Conservation (phyloP, 2,888 invertebrate species). For the Amphipyra berbera region DNA sequence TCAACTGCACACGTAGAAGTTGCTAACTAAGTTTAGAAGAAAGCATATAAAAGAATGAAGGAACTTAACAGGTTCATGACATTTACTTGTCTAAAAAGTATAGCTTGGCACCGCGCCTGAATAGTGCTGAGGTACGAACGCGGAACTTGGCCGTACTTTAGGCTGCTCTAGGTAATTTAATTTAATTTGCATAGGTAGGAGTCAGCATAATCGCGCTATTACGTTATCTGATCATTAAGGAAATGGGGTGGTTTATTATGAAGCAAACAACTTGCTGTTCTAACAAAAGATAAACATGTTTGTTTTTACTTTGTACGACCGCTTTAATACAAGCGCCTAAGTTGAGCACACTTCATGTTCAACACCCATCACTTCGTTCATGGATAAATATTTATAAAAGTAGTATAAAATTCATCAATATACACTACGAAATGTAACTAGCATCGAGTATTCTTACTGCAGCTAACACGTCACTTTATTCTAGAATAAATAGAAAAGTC, state of each 20-base stretch:
- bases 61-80: constrained; percentile 31
- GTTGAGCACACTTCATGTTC: no score
- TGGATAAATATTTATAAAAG: no score
- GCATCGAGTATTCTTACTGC: no score
- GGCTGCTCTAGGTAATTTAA: constrained; percentile 31
- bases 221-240: constrained; percentile 16
- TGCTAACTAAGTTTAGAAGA: constrained; percentile 33
- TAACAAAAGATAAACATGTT: not conserved
- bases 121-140: constrained; percentile 18
- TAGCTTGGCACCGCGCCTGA: constrained; percentile 46
- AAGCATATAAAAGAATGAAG: constrained; percentile 23
- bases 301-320: not conserved
- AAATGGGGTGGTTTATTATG: constrained; percentile 16
- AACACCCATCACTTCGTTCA: no score
- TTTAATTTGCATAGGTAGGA: constrained; percentile 35
- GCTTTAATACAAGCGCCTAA: no score
- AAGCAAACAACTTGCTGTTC: not conserved
- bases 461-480: no score
- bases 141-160: constrained; percentile 31
- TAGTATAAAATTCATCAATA: no score
- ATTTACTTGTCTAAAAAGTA: constrained; percentile 39
- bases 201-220: constrained; percentile 17
- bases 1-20: constrained; percentile 12
- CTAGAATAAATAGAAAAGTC: no score
- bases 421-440: no score